phyloP scores from a whole-genome alignment of 2,113 vertebrate species.

The Clarias gariepinus region DNA sequence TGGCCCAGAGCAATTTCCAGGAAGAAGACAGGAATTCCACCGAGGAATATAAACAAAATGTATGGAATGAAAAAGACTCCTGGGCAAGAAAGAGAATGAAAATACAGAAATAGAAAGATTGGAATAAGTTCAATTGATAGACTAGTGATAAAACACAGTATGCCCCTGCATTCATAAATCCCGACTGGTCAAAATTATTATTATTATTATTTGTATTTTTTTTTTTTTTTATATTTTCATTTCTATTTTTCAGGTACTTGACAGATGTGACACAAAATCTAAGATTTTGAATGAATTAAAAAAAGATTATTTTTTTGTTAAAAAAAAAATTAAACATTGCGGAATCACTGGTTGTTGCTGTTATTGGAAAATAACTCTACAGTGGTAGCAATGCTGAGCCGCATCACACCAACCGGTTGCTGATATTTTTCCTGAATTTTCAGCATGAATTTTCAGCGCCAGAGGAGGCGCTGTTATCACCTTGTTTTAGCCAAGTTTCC shows the following conservation, averaged over 20 bases:
- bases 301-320: background rate
- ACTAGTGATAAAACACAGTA: background rate
- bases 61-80: slow-evolving; percentile 84
- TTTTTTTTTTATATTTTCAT: background rate
- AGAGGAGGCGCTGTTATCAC: too few relatives aligned
- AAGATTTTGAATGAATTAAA: background rate
- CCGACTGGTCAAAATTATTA: background rate
- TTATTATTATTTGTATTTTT: too few relatives aligned
- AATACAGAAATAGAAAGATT: slow-evolving; percentile 5
- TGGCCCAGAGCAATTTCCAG: slow-evolving; percentile 82
- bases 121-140: background rate
- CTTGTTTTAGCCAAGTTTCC: too few relatives aligned
- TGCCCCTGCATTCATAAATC: background rate
- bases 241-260: background rate
- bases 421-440: too few relatives aligned
- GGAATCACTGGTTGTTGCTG: background rate
- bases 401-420: too few relatives aligned
- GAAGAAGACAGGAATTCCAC: slow-evolving; percentile 84
- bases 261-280: background rate
- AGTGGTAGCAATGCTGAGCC: too few relatives aligned
- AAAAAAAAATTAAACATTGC: background rate
- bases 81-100: slow-evolving; percentile 51
- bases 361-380: too few relatives aligned
- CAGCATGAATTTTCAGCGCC: too few relatives aligned
- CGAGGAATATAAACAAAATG: slow-evolving; percentile 74